These are phyloP conservation scores for Circaetus gallicus DNA, from an alignment of 2,113 vertebrate genomes.

Conservation along the genomic window DNA sequence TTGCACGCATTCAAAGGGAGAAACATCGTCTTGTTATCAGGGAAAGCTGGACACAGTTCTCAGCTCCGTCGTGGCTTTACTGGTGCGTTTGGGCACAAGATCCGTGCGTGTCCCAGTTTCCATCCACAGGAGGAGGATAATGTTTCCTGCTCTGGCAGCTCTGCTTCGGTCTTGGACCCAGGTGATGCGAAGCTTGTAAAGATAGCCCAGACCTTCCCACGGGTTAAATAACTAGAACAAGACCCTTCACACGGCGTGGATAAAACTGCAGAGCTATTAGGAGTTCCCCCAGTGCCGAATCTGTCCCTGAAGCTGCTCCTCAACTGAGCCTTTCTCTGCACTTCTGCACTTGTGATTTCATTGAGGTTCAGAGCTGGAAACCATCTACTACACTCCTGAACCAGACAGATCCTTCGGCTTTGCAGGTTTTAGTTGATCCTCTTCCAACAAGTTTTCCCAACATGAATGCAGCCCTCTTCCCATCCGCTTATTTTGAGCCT, in stretches of 20 bases:
- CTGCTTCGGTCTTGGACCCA: not conserved
- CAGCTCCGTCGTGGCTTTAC: not conserved
- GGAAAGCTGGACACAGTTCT: not conserved
- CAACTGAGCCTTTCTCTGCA: not conserved
- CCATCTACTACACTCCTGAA: not conserved
- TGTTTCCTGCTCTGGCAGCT: not conserved
- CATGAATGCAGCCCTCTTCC: not conserved
- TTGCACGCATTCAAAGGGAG: not conserved
- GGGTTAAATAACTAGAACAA: not conserved
- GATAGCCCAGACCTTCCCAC: not conserved
- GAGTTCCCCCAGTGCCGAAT: not conserved
- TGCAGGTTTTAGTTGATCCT: not conserved
- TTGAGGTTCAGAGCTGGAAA: not conserved
- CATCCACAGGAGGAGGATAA: not conserved
- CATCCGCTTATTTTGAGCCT: not conserved
- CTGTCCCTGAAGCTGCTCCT: not conserved
- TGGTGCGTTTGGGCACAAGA: not conserved
- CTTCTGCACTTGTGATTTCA: not conserved
- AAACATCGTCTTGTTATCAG: fast-evolving
- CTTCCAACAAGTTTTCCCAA: not conserved
- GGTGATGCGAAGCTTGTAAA: not conserved
- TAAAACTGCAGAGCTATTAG: not conserved
- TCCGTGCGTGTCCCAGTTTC: not conserved
- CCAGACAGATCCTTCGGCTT: not conserved
- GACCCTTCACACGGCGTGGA: not conserved